Evolutionary conservation across 2,113 vertebrate genomes (phyloP), one percentile per base, ranked within the genome.

Genomic region (Sclerurus mexicanus): DNA sequence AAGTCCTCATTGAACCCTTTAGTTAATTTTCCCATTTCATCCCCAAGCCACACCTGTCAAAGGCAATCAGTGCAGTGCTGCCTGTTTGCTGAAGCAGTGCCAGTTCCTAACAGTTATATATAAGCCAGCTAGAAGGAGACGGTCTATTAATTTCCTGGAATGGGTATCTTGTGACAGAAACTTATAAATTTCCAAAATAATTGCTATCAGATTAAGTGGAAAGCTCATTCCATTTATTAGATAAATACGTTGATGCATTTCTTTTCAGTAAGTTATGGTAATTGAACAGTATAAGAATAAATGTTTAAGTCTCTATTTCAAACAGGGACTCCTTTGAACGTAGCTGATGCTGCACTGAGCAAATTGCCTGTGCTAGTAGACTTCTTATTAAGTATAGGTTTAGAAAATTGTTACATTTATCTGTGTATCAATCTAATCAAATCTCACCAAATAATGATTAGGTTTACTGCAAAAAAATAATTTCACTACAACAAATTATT

Each of bases 141-240:
- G 31, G 71, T 75, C 68, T 92, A 88, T 96, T 95, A 93, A 94
- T 97, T 91, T 93, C 79, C 85, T 93, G 79, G 62, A 92, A 96
- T 52, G 88, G 75, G 33, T 95, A n/a, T 95, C 81, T 76, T 67
- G 53, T 87, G 67, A 89, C 76, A 93, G 71, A 83, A 88, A 46
- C 78, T 64, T 87, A 91, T 95, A 96, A 69, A 95, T 96, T 96
- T 96, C n/a, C 28, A 20, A 69, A 88, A 95, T 91, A 95, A 96
- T 81, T 96, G 53, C 84, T 69, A 60, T 81, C 77, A 77, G 44
- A 78, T 93, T 92, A 96, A 96, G 81, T 88, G 58, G 64, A 87
- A 96, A 52, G 50, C 24, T 94, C 33, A 63, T 96, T 92, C 53
- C 9, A 78, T 86, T 97, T 95, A 96, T 91, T 94, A 94, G 90